Percentiles rank a stretch among this genome's conserved stretches.
These are phyloP conservation scores for Oscheius sp. DNA, from an alignment of 2,888 invertebrate species.

Conservation along the genomic window DNA sequence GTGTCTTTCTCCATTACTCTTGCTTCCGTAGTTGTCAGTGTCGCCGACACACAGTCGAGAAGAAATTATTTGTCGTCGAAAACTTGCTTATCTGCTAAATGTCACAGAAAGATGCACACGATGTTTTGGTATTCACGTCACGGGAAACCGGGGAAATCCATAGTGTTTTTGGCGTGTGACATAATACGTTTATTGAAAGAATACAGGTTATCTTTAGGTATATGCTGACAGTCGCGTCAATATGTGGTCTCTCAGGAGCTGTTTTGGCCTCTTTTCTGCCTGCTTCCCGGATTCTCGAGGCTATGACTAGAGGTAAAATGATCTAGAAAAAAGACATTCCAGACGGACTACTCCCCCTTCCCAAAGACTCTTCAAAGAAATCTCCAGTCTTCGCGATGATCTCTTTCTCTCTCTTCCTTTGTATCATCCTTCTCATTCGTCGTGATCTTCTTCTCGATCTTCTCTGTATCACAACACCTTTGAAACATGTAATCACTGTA, in stretches of 20 bases:
- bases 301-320: constrained; percentile 35
- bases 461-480: constrained; percentile 39
- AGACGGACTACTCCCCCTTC: constrained; percentile 46
- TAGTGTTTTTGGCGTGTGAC: too few species aligned
- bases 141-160: too few species aligned
- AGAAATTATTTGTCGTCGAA: constrained; percentile 2
- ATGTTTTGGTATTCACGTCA: too few species aligned
- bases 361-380: constrained; percentile 39
- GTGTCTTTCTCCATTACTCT: constrained; percentile 3
- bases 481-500: constrained; percentile 40
- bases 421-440: constrained; percentile 33
- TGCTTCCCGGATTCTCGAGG: constrained; percentile 44
- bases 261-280: constrained; percentile 47
- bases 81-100: background rate
- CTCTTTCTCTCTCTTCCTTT: constrained; percentile 37
- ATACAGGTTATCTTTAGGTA: too few species aligned
- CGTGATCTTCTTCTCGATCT: constrained; percentile 36
- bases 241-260: constrained; percentile 52
- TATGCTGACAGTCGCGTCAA: constrained; percentile 53
- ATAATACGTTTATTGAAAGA: too few species aligned
- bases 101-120: background rate
- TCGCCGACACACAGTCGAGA: too few species aligned
- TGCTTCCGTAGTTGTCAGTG: constrained; percentile 1
- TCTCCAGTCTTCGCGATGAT: constrained; percentile 40
- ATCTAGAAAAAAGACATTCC: background rate